Evolutionary conservation across 2,888 invertebrate genomes (phyloP), one percentile per base, ranked within the genome.

Genomic region (Prosopocoilus inquinatus): DNA sequence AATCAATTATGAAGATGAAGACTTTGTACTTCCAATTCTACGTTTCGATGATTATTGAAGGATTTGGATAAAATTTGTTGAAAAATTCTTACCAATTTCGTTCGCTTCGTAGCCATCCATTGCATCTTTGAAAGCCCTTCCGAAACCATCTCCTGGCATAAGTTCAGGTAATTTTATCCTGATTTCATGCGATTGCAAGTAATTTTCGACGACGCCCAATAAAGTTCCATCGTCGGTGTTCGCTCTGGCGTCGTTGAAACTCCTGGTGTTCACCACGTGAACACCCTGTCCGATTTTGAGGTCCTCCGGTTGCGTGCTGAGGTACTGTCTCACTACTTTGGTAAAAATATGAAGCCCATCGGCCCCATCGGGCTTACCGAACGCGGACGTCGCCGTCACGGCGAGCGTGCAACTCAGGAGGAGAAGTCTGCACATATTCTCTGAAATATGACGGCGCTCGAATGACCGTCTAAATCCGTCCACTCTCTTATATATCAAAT

Each of bases 111-210:
- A 63, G 63, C 78, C 79, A 67, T 77, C 77, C 69, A 88, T 73
- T 3, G 84, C 81, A 41, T 80, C 80, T 64, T 84, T 84, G 55
- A 88, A 76, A 1, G 76, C 71, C 53, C 76, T 67, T 34, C 76
- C 76, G 56, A 77, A 72, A 59, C 85, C 85, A 13, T 84, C 83
- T 62, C 83, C 83, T 7, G 88, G 87, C 57, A 90, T 79, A 59
- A 91, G 73, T 68, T 85, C 87, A 0, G 86, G 84, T 50, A 91
- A 74, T 67, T 84, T 87, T 55, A 91, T 85, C 67, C 87, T 83
- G 11, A 91, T 71, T 70, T 91, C 91, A 62, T 90, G 88, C 2
- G 82, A 86, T 68, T 86, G 82, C 2, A 91, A 74, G 65, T 90
- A 90, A 65, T 82, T 83, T 11, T 87, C 82, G 66, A 90, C 76